Base-by-base conservation (phyloP, 92 coral and sea anemone genomes). In the Zoanthus sociatus region DNA sequence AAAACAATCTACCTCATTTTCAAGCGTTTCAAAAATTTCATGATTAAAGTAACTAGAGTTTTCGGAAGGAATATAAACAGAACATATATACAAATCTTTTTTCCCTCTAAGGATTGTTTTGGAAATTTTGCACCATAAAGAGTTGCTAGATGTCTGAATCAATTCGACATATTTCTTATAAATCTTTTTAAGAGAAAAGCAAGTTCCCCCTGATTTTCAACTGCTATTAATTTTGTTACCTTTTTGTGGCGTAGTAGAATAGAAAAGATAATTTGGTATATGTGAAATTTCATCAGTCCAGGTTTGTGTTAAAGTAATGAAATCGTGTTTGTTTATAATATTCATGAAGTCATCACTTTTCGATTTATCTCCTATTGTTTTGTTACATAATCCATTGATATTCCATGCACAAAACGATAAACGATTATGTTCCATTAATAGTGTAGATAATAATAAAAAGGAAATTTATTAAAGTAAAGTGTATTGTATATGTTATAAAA, bases 331-430 rank as follows among this genome's bases (percentile, higher is more conserved):
- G 47, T 37, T 53, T 7, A 79, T 58, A 55, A 18, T 45, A 48
- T 79, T 55, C 60, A 79, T 15, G 21, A 79, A 79, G 60, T 79
- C 84, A 5, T 18, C 20, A 18, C 71, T 54, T 55, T 79, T 79
- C 8, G 84, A 54, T 79, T 79, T 79, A 26, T 79, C 84, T 45
- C 84, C 84, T 17, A 55, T 79, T 33, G 37, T 8, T 79, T 79
- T 79, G 84, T 26, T 54, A 56, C 7, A 11, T 79, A 78, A 4
- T 1, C 83, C 83, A 33, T 78, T 79, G 15, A 79, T 79, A 56
- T 53, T 79, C 69, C 70, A 53, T 7, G 71, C 26, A 46, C 71
- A 53, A 79, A 79, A 53, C 9, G 84, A 79, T 2, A 79, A 33
- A 26, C 84, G 64, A 42, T 79, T 79, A 54, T n/a, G 21, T 18